Conservation (phyloP, 37 sponge, comb jelly and placozoan species). For the Dysidea cf. avara region DNA sequence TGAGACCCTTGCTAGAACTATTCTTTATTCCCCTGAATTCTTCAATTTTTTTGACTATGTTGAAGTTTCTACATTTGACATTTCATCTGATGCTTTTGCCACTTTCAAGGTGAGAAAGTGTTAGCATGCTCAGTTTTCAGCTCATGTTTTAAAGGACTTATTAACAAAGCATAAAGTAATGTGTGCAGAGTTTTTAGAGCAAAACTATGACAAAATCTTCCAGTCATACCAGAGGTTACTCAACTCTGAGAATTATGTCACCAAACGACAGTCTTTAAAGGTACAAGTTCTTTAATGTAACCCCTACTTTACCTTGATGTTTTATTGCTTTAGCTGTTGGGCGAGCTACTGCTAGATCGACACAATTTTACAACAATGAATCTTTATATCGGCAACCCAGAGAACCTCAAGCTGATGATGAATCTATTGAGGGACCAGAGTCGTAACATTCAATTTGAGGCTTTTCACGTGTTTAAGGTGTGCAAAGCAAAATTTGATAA, state of each 20-base stretch:
- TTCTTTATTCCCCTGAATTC: slow-evolving; percentile 79
- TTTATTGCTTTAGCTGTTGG: slow-evolving; percentile 77
- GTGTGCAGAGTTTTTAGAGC: slow-evolving; percentile 90
- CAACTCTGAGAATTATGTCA: slow-evolving; percentile 97
- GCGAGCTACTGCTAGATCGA: slow-evolving; percentile 93
- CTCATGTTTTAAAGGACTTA: slow-evolving; percentile 61
- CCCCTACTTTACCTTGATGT: background rate
- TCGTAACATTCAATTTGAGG: slow-evolving; percentile 97
- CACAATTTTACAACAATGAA: slow-evolving; percentile 99
- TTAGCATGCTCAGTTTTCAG: background rate
- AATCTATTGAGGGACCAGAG: slow-evolving; percentile 83
- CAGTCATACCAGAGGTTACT: slow-evolving; percentile 82
- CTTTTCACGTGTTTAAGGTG: slow-evolving; percentile 99
- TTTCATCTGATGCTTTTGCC: slow-evolving; percentile 96
- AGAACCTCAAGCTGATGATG: slow-evolving; percentile 99
- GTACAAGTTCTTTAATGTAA: slow-evolving; percentile 12
- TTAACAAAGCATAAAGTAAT: slow-evolving; percentile 92
- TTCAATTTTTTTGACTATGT: slow-evolving; percentile 88
- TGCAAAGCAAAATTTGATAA: background rate
- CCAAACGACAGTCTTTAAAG: slow-evolving; percentile 96
- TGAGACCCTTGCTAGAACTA: slow-evolving; percentile 80
- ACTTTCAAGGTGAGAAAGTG: slow-evolving; percentile 74
- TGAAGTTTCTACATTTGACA: slow-evolving; percentile 96
- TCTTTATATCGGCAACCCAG: slow-evolving; percentile 88
- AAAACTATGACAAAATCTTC: slow-evolving; percentile 92